Evolutionary conservation across 2,888 invertebrate genomes (phyloP), one percentile per base, ranked within the genome.

Genomic region (Deilephila porcellus): DNA sequence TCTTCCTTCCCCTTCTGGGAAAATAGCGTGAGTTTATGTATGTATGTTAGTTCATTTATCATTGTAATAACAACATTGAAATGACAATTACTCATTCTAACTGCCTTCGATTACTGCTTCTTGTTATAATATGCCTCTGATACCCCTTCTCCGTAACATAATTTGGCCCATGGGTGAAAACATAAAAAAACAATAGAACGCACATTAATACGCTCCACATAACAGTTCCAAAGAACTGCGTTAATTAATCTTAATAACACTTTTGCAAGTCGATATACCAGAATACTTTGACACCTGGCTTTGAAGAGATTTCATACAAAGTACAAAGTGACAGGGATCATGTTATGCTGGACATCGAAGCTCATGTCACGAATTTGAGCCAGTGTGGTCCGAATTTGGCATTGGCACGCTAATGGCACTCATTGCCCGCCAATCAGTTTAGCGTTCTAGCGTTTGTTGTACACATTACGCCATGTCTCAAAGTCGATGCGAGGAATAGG

Each of bases 401-500:
- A 84, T 89, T 85, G 84, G 83, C 85, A 83, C 83, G 91, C 88
- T 92, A 92, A 92, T 90, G 85, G 82, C 88, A 85, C 89, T 90
- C 90, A 90, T 92, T 90, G 90, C 84, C 83, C 83, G 91, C 88
- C 90, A 92, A 91, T 90, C 89, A 90, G 88, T 88, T 91, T 91
- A 91, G 91, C 88, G 80, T 71, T 80, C 83, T 78, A 81, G 85
- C 87, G 88, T 91, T 90, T 89, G 86, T 88, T 80, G 82, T 86
- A 85, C 83, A 80, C 83, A 86, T 91, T 90, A 88, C 83, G 80
- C 80, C 74, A 74, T 70, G 45, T 64, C 64, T 67, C 52, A 67
- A 59, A 67, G 59, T 56, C 67, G 56, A 67, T 70, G 52, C 67
- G 20, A 52, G 45, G 67, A 11, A n/a, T 45, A 25, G 25, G 52